These are phyloP conservation scores for Canis aureus DNA, from an alignment of 2,113 vertebrate species.

Conservation along the genomic window DNA sequence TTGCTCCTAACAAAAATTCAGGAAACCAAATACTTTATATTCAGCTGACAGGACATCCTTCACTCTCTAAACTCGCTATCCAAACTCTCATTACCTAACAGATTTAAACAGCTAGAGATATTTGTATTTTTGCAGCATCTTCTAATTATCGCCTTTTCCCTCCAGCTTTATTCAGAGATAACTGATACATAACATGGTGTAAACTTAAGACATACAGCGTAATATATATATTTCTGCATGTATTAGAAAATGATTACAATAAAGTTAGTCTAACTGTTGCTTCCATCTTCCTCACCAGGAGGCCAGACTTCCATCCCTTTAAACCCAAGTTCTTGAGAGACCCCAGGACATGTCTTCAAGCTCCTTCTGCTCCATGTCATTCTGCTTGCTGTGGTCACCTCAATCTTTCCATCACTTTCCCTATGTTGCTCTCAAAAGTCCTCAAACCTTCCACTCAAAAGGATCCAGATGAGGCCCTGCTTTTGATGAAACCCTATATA, in stretches of 20 bases:
- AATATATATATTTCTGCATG: background rate
- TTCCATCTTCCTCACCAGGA: background rate
- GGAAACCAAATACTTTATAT: slow-evolving; percentile 32
- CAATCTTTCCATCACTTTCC: background rate
- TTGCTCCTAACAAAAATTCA: background rate
- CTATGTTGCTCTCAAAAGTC: background rate
- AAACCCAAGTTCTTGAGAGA: background rate
- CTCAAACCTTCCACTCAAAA: background rate
- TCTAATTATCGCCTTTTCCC: background rate
- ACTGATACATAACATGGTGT: background rate
- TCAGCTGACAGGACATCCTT: background rate
- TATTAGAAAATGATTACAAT: background rate
- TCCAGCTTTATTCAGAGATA: background rate
- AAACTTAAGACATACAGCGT: background rate
- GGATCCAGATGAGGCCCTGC: background rate
- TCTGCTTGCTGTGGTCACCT: background rate
- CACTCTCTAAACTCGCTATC: background rate
- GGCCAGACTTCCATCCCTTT: background rate
- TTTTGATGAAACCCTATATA: background rate
- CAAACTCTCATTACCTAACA: slow-evolving; percentile 5
- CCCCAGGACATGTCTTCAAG: too few species aligned
- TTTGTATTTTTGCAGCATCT: background rate
- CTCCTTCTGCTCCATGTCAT: background rate
- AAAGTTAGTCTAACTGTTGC: background rate
- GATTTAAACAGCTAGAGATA: background rate